Evolutionary conservation across 1,140 invertebrate genomes (phyloP).

Genomic region (Orchestia grillus): DNA sequence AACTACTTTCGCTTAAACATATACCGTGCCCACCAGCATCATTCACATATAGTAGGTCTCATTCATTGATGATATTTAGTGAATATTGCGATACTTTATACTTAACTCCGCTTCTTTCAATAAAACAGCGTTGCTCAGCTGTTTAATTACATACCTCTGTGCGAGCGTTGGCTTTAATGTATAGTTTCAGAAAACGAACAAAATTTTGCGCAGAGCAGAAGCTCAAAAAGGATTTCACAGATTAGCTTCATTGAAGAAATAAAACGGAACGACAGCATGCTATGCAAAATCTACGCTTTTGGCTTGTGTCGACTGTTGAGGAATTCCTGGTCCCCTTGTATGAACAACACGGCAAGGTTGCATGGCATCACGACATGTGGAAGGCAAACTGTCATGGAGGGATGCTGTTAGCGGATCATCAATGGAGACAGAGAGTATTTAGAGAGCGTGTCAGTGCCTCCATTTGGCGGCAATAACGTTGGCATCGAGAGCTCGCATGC

Average conservation of each 20-base stretch:
- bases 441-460: slow-evolving; percentile 34
- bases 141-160: not conserved
- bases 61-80: not conserved
- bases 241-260: not conserved
- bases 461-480: slow-evolving; percentile 47
- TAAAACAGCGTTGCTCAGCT: not conserved
- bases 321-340: not conserved
- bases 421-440: slow-evolving; percentile 27
- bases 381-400: not conserved
- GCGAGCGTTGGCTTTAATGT: not conserved
- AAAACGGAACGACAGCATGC: not conserved
- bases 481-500: slow-evolving; percentile 43
- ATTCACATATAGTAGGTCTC: not conserved
- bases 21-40: not conserved
- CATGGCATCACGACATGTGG: not conserved
- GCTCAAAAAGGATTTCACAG: not conserved
- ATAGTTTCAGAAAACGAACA: not conserved
- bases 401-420: slow-evolving; percentile 21
- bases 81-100: not conserved
- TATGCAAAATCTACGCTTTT: not conserved
- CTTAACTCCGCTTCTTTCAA: not conserved
- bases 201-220: not conserved
- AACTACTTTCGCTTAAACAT: not conserved
- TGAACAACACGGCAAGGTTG: not conserved
- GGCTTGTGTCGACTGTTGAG: not conserved